A percentile compares a stretch with the other conserved stretches of the same genome.
These are phyloP conservation scores for Melinopterus prodromus DNA, from an alignment of 2,888 invertebrate species.

Conservation along the genomic window DNA sequence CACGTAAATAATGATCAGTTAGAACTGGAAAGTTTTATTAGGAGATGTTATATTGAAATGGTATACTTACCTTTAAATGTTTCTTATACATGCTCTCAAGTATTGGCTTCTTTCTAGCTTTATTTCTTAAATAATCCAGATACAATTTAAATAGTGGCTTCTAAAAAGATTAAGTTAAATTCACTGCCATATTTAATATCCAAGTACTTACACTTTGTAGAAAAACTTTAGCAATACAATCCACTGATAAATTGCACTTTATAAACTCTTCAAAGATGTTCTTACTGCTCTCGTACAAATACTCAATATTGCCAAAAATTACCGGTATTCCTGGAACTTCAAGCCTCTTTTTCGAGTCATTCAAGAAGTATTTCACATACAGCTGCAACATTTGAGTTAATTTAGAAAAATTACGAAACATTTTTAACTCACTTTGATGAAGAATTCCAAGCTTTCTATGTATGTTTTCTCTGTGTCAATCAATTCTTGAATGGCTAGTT, in stretches of 20 bases:
- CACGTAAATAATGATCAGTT: too few species aligned
- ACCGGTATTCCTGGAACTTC: slow-evolving; percentile 29
- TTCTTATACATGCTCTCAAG: not conserved
- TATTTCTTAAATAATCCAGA: slow-evolving; percentile 32
- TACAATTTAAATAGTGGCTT: slow-evolving; percentile 26
- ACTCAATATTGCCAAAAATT: slow-evolving; percentile 52
- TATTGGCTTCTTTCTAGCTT: slow-evolving; percentile 21
- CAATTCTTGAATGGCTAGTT: slow-evolving; percentile 53
- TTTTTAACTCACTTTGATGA: slow-evolving; percentile 49
- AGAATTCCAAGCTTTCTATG: slow-evolving; percentile 49
- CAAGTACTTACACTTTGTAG: slow-evolving; percentile 49
- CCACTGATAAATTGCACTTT: slow-evolving; percentile 42
- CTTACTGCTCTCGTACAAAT: slow-evolving; percentile 47
- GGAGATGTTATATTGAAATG: too few species aligned
- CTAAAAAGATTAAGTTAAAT: slow-evolving; percentile 8
- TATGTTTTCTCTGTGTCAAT: slow-evolving; percentile 53
- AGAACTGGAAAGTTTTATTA: too few species aligned
- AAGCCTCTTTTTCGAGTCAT: not conserved
- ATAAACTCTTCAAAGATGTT: slow-evolving; percentile 48
- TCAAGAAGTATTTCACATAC: slow-evolving; percentile 31
- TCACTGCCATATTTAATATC: not conserved
- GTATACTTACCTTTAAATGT: slow-evolving; percentile 8
- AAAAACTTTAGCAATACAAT: slow-evolving; percentile 49
- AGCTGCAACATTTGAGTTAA: slow-evolving; percentile 20
- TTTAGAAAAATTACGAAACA: not conserved